phyloP scores from a whole-genome alignment of 64 coral and sea anemone species.

The Acropora yongei region DNA sequence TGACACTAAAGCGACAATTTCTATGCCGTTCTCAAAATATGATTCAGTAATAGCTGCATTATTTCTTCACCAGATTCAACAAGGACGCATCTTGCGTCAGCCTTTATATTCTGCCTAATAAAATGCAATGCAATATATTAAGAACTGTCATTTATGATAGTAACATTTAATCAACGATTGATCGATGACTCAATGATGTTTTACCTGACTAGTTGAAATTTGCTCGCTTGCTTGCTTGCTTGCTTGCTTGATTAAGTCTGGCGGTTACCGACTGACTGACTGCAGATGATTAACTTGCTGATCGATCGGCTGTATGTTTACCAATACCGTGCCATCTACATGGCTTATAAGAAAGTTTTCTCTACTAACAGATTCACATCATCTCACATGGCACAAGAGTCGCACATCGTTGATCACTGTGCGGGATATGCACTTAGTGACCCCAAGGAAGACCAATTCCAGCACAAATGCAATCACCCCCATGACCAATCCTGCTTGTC shows the following conservation, averaged over 20 bases:
- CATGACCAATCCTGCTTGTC: conserved; percentile 40
- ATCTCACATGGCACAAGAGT: not conserved
- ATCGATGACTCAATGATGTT: not conserved
- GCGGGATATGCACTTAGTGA: conserved; percentile 25
- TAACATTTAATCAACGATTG: too few relatives aligned
- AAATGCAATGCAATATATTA: too few relatives aligned
- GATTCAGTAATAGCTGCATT: too few relatives aligned
- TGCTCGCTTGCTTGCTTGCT: not conserved
- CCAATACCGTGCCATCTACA: not conserved
- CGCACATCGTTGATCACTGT: conserved; percentile 23
- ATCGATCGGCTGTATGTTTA: not conserved
- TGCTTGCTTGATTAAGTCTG: too few relatives aligned
- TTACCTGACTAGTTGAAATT: not conserved
- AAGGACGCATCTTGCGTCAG: too few relatives aligned
- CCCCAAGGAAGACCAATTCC: conserved; percentile 2
- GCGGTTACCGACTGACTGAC: not conserved
- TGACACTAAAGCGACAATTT: too few relatives aligned
- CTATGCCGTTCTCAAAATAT: too few relatives aligned
- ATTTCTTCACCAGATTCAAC: too few relatives aligned
- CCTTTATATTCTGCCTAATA: too few relatives aligned
- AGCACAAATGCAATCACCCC: conserved; percentile 3
- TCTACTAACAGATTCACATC: conserved; percentile 20
- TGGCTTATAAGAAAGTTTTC: not conserved
- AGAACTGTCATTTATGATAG: too few relatives aligned
- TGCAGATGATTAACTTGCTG: not conserved